Conservation (phyloP, 2,797 vertebrate genomes). For the Xenopus petersii region DNA sequence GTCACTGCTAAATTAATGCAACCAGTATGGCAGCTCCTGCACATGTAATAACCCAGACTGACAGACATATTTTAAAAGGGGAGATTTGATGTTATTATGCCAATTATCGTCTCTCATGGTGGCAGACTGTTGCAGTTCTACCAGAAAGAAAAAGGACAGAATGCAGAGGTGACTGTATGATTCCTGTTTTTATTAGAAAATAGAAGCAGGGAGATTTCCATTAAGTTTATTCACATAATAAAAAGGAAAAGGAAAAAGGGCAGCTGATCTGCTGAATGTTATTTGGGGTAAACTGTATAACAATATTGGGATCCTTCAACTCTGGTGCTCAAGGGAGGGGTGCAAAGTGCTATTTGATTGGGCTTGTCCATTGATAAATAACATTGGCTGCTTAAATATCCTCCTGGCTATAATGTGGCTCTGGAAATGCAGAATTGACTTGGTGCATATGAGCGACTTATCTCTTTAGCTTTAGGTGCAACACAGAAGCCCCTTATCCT, state of each 20-base stretch:
- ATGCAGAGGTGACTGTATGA: background rate
- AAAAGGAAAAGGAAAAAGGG: conserved; percentile 63
- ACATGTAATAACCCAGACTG: too few relatives aligned
- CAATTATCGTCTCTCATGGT: too few relatives aligned
- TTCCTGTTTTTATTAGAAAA: conserved; percentile 73
- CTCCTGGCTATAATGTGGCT: background rate
- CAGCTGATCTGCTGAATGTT: background rate
- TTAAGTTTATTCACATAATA: conserved; percentile 76
- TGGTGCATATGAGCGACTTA: background rate
- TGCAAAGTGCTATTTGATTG: conserved; percentile 52
- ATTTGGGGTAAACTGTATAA: background rate
- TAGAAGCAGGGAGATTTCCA: conserved; percentile 78
- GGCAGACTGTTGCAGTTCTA: background rate
- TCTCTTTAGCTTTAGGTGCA: background rate
- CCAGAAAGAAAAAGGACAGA: background rate
- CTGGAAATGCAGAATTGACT: background rate
- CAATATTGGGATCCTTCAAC: background rate
- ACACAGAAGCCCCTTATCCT: too few relatives aligned
- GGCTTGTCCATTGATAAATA: conserved; percentile 2
- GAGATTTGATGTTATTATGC: too few relatives aligned
- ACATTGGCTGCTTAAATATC: background rate
- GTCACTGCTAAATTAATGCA: too few relatives aligned
- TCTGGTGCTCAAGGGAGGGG: conserved; percentile 6
- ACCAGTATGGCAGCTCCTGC: too few relatives aligned
- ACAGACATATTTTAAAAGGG: too few relatives aligned